phyloP scores from a whole-genome alignment of 1,140 invertebrate species.

The Triops cancriformis region DNA sequence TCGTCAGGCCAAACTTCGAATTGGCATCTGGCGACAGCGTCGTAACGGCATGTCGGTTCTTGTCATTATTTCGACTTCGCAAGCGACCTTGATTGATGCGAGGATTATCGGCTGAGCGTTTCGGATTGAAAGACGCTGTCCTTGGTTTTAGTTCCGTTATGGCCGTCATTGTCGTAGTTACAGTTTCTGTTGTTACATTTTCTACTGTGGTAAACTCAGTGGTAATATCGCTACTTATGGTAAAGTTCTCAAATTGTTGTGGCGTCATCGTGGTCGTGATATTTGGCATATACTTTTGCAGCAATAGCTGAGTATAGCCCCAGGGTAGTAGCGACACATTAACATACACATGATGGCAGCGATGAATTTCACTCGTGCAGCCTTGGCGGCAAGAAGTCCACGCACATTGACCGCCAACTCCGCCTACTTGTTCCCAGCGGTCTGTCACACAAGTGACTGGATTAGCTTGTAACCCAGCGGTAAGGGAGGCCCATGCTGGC shows the following conservation, averaged over 20 bases:
- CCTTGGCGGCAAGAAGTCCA: conserved; percentile 3
- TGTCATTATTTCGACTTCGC: background rate
- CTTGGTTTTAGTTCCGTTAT: background rate
- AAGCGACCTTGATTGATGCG: background rate
- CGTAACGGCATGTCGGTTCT: background rate
- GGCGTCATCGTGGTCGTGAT: background rate
- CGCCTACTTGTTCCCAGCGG: background rate
- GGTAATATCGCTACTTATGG: background rate
- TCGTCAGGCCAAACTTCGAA: background rate
- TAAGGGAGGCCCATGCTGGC: background rate
- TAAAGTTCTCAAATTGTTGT: background rate
- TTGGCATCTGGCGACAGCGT: background rate
- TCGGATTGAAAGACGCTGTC: background rate
- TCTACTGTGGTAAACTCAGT: background rate
- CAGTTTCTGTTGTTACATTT: background rate
- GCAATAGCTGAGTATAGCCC: background rate
- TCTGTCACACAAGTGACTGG: background rate
- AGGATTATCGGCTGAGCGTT: conserved; percentile 4
- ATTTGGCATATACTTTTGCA: background rate
- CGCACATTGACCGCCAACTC: background rate
- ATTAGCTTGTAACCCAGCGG: background rate
- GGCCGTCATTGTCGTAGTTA: background rate
- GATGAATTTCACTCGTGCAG: conserved; percentile 5
- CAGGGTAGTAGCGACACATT: background rate
- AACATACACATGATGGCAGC: background rate